Evolutionary conservation across 1,140 invertebrate species (phyloP).

Genomic region (Popillia japonica): DNA sequence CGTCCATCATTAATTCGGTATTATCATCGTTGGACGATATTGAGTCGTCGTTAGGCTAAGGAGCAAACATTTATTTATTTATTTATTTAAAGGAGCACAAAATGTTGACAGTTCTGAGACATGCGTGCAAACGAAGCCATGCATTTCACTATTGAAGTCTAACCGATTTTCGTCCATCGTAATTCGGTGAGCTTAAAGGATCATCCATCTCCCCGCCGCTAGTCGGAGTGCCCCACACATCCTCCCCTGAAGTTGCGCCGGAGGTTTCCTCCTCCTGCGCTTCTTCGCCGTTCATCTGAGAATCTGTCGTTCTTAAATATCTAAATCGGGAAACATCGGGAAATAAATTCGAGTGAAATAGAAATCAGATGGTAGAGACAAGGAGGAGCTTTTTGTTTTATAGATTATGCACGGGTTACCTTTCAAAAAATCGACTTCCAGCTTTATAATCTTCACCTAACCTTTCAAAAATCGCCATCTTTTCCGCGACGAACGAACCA

Average conservation of each 20-base stretch:
- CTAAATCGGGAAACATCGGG: neutral
- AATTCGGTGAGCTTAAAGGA: slow-evolving; percentile 68
- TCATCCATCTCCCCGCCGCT: slow-evolving; percentile 82
- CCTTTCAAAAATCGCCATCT: slow-evolving; percentile 76
- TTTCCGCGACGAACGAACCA: slow-evolving; percentile 80
- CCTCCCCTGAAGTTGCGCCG: slow-evolving; percentile 81
- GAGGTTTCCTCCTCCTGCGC: slow-evolving; percentile 74
- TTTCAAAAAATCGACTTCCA: slow-evolving; percentile 67
- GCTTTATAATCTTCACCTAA: slow-evolving; percentile 67
- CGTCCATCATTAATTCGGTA: slow-evolving; percentile 76
- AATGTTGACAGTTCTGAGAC: neutral
- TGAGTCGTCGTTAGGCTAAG: slow-evolving; percentile 60
- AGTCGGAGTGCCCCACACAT: slow-evolving; percentile 86
- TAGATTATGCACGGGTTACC: slow-evolving; percentile 55
- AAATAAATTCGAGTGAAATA: neutral
- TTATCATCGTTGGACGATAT: slow-evolving; percentile 72
- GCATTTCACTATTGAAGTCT: slow-evolving; percentile 44
- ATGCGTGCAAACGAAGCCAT: neutral
- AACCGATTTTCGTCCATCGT: slow-evolving; percentile 71
- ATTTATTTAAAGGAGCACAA: neutral
- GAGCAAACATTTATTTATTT: too few species aligned
- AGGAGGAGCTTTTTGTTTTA: slow-evolving; percentile 24
- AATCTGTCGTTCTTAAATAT: slow-evolving; percentile 57
- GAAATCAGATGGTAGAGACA: neutral
- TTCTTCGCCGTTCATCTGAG: slow-evolving; percentile 63